Base-by-base conservation (phyloP, 2,113 vertebrate species). In the Pelecanus crispus region DNA sequence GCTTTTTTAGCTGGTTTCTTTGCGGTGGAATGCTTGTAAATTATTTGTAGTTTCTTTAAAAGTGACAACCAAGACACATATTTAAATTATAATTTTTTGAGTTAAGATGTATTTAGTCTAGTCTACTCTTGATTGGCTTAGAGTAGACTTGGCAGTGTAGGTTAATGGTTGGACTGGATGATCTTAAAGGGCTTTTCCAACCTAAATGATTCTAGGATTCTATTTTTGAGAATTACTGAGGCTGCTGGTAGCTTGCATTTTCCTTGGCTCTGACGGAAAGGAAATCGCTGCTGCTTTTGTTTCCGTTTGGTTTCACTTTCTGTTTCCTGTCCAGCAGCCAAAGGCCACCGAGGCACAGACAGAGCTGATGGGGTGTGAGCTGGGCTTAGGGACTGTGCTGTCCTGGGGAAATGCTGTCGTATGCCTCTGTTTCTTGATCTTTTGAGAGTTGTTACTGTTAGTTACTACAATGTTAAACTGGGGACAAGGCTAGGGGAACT, bases 1-100 rank as follows among this genome's bases (percentile, higher is more conserved):
- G 22, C 12, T 38, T n/a, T n/a, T n/a, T n/a, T n/a, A n/a, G n/a
- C n/a, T n/a, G n/a, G 22, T 10, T 31, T 0, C 32, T 83, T 50
- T 80, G 14, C 5, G 0, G 0, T 17, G 13, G 6, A 7, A 2
- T 3, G 1, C 9, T 8, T 55, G 6, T 7, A 38, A 1, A 0
- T 45, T 13, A 0, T 53, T 42, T 67, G 34, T 5, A 9, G 6
- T 26, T 29, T 70, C 6, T 47, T 49, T 6, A 11, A 11, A 34
- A 13, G 11, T 4, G 8, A 0, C 0, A 6, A 0, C 12, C 2
- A 2, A 7, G 20, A 12, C n/a, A 2, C 0, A 0, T 26, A 5
- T 18, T 34, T 40, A 17, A 9, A 25, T 10, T 11, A 1, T 2
- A 9, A 0, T 7, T 61, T 72, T 72, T 29, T 72, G 44, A 31